phyloP scores from a whole-genome alignment of 2,888 invertebrate genomes.

The Petrolisthes cinctipes region DNA sequence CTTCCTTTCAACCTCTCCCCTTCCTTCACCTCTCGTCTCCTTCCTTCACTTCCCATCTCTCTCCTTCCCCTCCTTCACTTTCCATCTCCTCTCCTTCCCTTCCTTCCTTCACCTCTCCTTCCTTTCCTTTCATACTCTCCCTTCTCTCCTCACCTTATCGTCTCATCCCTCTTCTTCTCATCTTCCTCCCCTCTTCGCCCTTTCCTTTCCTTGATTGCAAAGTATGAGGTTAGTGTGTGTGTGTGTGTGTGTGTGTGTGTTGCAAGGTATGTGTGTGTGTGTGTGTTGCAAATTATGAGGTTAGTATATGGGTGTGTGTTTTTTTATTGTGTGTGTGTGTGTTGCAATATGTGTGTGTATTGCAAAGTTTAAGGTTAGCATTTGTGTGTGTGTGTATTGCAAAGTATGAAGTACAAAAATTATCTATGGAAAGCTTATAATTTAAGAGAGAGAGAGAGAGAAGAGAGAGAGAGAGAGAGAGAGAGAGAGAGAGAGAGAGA shows the following conservation, averaged over 20 bases:
- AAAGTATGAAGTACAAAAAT: too few species aligned
- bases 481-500: slow-evolving; percentile 23
- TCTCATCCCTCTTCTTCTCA: not conserved
- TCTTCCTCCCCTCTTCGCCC: not conserved
- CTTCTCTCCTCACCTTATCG: not conserved
- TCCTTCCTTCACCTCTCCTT: not conserved
- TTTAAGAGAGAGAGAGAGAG: slow-evolving; percentile 15
- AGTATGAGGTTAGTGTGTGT: too few species aligned
- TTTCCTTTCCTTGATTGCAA: not conserved
- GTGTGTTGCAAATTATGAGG: too few species aligned
- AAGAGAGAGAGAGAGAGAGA: slow-evolving; percentile 26
- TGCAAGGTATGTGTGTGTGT: too few species aligned
- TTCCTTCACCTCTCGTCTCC: not conserved
- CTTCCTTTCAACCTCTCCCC: not conserved
- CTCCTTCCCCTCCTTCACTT: not conserved
- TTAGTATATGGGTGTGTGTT: too few species aligned
- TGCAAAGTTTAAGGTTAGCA: too few species aligned
- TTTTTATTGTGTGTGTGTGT: too few species aligned
- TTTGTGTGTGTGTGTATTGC: too few species aligned
- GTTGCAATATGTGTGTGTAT: too few species aligned
- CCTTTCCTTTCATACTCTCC: not conserved
- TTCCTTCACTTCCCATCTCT: not conserved
- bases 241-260: too few species aligned
- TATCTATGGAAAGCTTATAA: too few species aligned
- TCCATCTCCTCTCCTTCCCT: not conserved